These are phyloP conservation scores for Scelioninae gen. 1 DNA, from an alignment of 2,888 invertebrate species.

Conservation along the genomic window DNA sequence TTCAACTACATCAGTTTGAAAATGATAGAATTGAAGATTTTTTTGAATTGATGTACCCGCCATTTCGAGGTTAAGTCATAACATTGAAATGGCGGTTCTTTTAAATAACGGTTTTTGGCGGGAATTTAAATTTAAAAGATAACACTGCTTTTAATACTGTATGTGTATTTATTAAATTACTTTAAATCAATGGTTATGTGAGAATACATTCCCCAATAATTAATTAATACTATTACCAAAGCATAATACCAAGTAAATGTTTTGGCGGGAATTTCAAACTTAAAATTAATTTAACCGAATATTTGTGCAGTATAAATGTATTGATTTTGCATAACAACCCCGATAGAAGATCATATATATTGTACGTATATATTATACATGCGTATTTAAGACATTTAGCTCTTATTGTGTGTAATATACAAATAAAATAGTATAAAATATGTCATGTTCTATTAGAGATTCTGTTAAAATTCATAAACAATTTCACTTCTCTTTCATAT, in stretches of 20 bases:
- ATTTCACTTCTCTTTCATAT: slow-evolving; percentile 1
- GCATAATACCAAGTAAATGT: not conserved
- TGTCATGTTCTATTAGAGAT: not conserved
- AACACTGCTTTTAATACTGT: not conserved
- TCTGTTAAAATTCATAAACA: not conserved
- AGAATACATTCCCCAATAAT: too few relatives aligned
- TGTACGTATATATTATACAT: too few relatives aligned
- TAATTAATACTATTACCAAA: too few relatives aligned
- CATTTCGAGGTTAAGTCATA: too few relatives aligned
- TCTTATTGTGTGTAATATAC: too few relatives aligned
- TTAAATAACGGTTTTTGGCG: slow-evolving; percentile 19
- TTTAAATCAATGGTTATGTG: not conserved
- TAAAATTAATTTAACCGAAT: not conserved
- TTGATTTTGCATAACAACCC: not conserved
- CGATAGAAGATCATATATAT: too few relatives aligned
- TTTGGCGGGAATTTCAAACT: slow-evolving; percentile 17
- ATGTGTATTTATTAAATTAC: not conserved
- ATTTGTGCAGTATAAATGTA: not conserved
- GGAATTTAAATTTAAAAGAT: slow-evolving; percentile 3
- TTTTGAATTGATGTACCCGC: too few relatives aligned
- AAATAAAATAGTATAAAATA: too few relatives aligned
- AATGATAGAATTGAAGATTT: too few relatives aligned
- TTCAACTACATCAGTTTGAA: too few relatives aligned
- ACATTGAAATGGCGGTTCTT: not conserved
- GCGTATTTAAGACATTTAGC: too few relatives aligned